phyloP scores from a whole-genome alignment of 2,797 vertebrate genomes.

The Dipus sagitta region DNA sequence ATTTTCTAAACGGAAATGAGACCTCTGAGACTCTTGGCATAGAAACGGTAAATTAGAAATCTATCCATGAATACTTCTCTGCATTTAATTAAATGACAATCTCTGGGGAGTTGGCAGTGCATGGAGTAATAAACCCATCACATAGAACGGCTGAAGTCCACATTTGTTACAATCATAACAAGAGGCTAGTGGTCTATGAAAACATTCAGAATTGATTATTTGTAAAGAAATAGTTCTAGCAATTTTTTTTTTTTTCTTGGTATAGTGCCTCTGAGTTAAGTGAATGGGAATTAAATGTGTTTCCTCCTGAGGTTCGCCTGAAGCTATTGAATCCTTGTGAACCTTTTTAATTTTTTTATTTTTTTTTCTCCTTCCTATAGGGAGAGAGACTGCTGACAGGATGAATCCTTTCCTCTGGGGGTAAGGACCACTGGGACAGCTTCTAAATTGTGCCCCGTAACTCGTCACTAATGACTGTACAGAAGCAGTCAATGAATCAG shows the following conservation, averaged over 20 bases:
- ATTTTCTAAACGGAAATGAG: constrained; percentile 67
- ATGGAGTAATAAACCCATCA: constrained; percentile 58
- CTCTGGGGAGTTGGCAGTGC: constrained; percentile 33
- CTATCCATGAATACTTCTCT: constrained; percentile 56
- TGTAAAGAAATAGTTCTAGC: constrained; percentile 50
- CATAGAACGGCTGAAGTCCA: background rate
- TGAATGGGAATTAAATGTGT: background rate
- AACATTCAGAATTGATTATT: constrained; percentile 23
- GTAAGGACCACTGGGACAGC: background rate
- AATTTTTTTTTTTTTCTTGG: background rate
- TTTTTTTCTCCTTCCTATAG: background rate
- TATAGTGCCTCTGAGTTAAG: constrained; percentile 4
- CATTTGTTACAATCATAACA: background rate
- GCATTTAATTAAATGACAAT: constrained; percentile 64
- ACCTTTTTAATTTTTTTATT: background rate
- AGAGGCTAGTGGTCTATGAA: background rate
- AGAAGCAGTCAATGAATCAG: background rate
- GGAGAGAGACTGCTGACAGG: background rate
- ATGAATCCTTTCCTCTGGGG: background rate
- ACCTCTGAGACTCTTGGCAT: constrained; percentile 55
- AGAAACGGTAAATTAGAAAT: constrained; percentile 64
- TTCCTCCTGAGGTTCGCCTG: background rate
- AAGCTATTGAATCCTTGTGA: background rate
- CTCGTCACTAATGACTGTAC: background rate
- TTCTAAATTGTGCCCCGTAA: background rate